Evolutionary conservation across 2,888 invertebrate species (phyloP).

Genomic region (Diarsia mendica): DNA sequence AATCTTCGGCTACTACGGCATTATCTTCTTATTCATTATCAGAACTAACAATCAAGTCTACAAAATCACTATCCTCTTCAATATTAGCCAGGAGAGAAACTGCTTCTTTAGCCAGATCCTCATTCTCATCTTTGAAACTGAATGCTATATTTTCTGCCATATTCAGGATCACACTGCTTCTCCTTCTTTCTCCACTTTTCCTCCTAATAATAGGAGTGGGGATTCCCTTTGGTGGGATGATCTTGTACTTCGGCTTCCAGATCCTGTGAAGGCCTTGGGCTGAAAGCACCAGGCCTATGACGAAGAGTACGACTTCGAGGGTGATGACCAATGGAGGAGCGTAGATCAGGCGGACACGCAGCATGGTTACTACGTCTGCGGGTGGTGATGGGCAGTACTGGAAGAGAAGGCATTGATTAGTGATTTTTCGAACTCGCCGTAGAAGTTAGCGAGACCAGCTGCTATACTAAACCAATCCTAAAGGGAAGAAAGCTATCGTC

Average conservation of each 20-base stretch:
- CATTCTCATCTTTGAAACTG: constrained; percentile 67
- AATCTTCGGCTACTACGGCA: not conserved
- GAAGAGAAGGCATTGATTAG: constrained; percentile 48
- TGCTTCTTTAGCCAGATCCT: constrained; percentile 79
- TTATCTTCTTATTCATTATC: constrained; percentile 41
- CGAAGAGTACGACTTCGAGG: constrained; percentile 82
- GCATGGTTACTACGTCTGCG: constrained; percentile 79
- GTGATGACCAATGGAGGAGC: constrained; percentile 88
- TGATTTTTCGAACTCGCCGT: not conserved
- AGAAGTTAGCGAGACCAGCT: not conserved
- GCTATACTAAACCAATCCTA: not conserved
- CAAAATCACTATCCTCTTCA: constrained; percentile 79
- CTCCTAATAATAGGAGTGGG: constrained; percentile 64
- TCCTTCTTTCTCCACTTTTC: constrained; percentile 69
- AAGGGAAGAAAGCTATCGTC: not conserved
- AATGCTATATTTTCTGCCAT: constrained; percentile 76
- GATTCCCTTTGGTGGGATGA: constrained; percentile 67
- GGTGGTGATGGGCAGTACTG: constrained; percentile 86
- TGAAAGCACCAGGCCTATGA: constrained; percentile 85
- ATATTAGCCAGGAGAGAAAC: constrained; percentile 80
- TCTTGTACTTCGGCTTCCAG: constrained; percentile 79
- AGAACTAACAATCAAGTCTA: constrained; percentile 72
- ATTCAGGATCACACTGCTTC: constrained; percentile 74
- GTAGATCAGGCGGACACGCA: constrained; percentile 87
- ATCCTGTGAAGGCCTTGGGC: constrained; percentile 80